phyloP scores from a whole-genome alignment of 2,888 invertebrate genomes.

The Acanthosoma haemorrhoidale region DNA sequence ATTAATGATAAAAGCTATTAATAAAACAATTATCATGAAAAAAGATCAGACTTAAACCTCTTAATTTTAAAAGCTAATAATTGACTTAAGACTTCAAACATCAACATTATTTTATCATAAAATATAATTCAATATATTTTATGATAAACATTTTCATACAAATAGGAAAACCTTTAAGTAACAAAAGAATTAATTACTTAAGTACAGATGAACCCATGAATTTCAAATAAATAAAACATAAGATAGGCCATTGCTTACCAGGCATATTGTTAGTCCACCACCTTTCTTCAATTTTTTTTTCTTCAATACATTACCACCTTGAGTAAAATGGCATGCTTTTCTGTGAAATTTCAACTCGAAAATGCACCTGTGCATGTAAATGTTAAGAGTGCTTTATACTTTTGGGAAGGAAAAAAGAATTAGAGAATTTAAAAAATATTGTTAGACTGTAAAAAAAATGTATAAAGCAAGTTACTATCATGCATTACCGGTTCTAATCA shows the following conservation, averaged over 20 bases:
- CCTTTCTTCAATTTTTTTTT: background rate
- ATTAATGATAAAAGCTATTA: too few species aligned
- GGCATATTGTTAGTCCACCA: slow-evolving; percentile 14
- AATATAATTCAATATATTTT: too few species aligned
- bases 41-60: too few species aligned
- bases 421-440: background rate
- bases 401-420: background rate
- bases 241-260: background rate
- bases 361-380: slow-evolving; percentile 6
- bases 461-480: background rate
- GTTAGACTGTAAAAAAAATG: background rate
- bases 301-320: background rate
- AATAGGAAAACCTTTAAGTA: too few species aligned
- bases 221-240: too few species aligned
- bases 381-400: background rate
- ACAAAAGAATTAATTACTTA: too few species aligned
- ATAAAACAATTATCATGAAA: too few species aligned
- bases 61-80: too few species aligned
- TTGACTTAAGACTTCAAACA: too few species aligned
- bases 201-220: too few species aligned
- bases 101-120: too few species aligned
- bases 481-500: background rate
- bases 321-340: slow-evolving; percentile 3
- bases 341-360: slow-evolving; percentile 8
- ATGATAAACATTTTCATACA: too few species aligned